Base-by-base conservation (phyloP, 2,797 vertebrate genomes). In the Sebastes trivittatus region DNA sequence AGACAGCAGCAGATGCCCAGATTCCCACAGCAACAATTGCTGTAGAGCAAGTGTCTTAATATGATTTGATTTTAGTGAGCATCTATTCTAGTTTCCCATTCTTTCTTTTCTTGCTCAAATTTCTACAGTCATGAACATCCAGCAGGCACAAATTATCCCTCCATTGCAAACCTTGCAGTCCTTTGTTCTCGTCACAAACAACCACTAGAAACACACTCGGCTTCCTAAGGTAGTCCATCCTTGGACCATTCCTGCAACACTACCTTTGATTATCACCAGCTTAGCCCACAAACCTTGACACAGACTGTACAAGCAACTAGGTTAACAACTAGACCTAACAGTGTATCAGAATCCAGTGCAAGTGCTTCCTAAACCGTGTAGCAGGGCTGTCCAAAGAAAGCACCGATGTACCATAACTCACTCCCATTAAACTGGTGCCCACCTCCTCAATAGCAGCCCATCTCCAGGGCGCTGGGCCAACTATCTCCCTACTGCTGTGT, bases 21-120 rank as follows among this genome's bases (percentile, higher is more conserved):
- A 82, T 89, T 14, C 64, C 93, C 3, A 32, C 84, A 62, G 85
- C 92, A 25, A 56, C 87, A 16, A 63, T 88, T 62, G 64, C 92
- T 69, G 85, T 95, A 78, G 84, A 95, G 81, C 93, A 95, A 83
- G 87, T 78, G 7, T 94, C 94, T 82, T 95, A 95, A 93, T 90
- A 38, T 85, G 78, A 76, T 76, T 84, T 16, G 7, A 78, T 64
- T 75, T 77, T 61, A 38, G 56, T 7, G 42, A 71, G 73, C 62
- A 77, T 70, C 58, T 32, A n/a, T 66, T 85, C 14, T 54, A 60
- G 58, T 83, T 85, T 59, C 30, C 16, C 11, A 23, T 85, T 76
- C 11, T 52, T 76, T 65, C 8, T 69, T 66, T 84, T 69, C 27
- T 67, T 77, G n/a, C 27, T 65, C 7, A 62, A 52, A 2, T 67